Percentiles rank a stretch among this genome's conserved stretches.
These are phyloP conservation scores for Pteropus rufus DNA, from an alignment of 2,797 vertebrate genomes.

Conservation along the genomic window DNA sequence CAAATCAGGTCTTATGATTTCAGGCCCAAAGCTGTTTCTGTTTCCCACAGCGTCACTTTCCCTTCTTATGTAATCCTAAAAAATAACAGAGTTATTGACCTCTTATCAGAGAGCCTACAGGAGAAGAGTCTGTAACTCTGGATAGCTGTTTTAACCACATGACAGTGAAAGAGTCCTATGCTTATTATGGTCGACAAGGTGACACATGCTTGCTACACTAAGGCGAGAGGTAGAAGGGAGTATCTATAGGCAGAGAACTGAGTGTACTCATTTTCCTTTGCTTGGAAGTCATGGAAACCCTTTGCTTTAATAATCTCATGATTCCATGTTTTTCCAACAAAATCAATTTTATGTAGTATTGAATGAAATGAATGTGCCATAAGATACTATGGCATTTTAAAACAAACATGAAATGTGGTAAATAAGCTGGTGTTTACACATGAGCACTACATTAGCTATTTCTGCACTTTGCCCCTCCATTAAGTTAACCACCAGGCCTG, in stretches of 20 bases:
- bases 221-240: background rate
- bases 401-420: slow-evolving; percentile 22
- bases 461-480: slow-evolving; percentile 60
- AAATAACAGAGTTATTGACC: slow-evolving; percentile 31
- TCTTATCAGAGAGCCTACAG: slow-evolving; percentile 12
- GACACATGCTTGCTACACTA: background rate
- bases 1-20: background rate
- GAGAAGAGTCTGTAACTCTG: background rate
- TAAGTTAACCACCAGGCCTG: slow-evolving; percentile 34
- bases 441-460: slow-evolving; percentile 24
- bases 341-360: background rate
- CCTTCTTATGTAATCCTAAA: slow-evolving; percentile 53
- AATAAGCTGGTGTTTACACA: slow-evolving; percentile 30
- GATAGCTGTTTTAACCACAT: background rate
- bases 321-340: background rate
- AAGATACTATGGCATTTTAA: slow-evolving; percentile 31
- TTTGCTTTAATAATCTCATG: background rate
- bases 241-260: background rate
- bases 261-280: background rate
- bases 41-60: background rate
- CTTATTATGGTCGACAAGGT: background rate
- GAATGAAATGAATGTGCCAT: background rate
- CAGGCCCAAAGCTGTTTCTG: background rate
- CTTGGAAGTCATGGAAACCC: background rate
- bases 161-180: background rate